phyloP scores from a whole-genome alignment of 1,140 invertebrate species.

The Eurosta solidaginis region DNA sequence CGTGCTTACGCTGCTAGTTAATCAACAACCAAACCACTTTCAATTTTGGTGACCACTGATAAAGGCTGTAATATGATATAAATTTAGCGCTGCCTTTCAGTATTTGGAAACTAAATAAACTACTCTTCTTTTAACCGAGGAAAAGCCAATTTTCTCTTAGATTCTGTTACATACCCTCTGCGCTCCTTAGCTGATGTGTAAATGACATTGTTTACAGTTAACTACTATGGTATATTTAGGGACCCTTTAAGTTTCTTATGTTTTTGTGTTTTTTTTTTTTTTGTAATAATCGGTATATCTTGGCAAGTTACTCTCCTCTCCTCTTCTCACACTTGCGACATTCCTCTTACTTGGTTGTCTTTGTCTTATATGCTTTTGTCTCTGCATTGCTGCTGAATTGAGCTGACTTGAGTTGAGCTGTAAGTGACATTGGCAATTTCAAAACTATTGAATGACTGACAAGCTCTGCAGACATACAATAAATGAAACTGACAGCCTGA shows the following conservation, averaged over 20 bases:
- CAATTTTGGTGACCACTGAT: no score
- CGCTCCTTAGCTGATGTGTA: constrained; percentile 3
- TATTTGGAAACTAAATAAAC: no score
- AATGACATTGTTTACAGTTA: constrained; percentile 12
- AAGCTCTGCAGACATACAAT: constrained; percentile 58
- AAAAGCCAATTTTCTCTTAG: neutral
- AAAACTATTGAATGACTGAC: constrained; percentile 60
- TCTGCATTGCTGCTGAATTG: neutral
- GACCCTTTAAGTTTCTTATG: neutral
- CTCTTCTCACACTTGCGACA: neutral
- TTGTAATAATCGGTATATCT: neutral
- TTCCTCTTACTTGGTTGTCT: neutral
- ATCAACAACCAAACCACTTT: no score
- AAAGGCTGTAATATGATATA: no score
- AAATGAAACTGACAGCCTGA: constrained; percentile 56
- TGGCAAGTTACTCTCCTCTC: no score
- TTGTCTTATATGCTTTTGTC: constrained; percentile 20
- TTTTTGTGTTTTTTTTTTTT: neutral
- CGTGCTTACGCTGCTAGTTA: no score
- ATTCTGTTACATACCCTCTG: neutral
- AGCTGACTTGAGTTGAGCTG: constrained; percentile 40
- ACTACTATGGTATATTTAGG: neutral
- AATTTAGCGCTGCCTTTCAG: no score
- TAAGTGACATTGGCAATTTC: constrained; percentile 60
- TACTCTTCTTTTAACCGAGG: no score